Evolutionary conservation across 2,797 vertebrate species (phyloP).

Genomic region (Limnodromus scolopaceus): DNA sequence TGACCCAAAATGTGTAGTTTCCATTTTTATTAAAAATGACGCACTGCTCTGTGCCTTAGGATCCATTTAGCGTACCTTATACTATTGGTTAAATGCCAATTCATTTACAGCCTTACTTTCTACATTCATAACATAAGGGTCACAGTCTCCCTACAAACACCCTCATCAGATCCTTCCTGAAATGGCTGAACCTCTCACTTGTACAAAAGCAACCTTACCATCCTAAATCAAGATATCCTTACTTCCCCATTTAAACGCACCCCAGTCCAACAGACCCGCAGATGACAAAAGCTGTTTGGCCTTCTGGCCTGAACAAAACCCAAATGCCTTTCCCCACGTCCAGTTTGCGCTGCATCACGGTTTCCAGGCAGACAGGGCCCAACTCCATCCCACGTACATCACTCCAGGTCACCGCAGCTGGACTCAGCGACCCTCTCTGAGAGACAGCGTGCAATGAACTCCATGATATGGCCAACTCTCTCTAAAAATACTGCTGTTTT

Average conservation of each 20-base stretch:
- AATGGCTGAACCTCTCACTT: background rate
- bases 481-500: background rate
- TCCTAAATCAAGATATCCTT: background rate
- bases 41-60: background rate
- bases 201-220: rapidly evolving
- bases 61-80: background rate
- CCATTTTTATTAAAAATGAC: background rate
- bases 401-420: background rate
- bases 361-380: background rate
- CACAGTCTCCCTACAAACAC: background rate
- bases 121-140: background rate
- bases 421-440: background rate
- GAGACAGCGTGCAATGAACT: background rate
- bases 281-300: background rate
- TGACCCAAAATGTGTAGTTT: background rate
- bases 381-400: background rate
- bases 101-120: background rate
- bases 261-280: background rate
- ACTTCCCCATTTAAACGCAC: background rate
- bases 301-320: background rate
- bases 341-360: background rate
- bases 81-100: background rate
- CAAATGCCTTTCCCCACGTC: rapidly evolving
- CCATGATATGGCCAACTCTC: background rate
- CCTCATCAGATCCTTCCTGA: background rate